phyloP scores from a whole-genome alignment of 2,113 vertebrate species.

The Rhinoderma darwinii region DNA sequence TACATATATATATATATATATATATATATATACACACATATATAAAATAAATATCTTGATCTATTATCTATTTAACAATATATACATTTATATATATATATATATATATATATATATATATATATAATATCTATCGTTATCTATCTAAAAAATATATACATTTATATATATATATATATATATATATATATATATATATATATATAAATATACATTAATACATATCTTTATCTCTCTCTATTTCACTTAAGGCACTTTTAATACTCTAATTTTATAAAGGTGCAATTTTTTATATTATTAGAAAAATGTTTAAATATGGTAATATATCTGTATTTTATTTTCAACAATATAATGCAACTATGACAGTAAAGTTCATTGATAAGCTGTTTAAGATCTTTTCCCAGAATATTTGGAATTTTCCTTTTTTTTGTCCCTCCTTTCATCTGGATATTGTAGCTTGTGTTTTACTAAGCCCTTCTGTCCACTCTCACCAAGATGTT shows the following conservation, averaged over 20 bases:
- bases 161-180: neutral
- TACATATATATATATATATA: neutral
- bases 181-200: neutral
- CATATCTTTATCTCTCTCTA: neutral
- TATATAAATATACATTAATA: neutral
- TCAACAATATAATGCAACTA: neutral
- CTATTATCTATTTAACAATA: too few relatives aligned
- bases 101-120: neutral
- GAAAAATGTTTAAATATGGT: neutral
- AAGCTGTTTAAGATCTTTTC: slow-evolving; percentile 16
- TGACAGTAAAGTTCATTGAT: neutral
- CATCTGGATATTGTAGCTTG: slow-evolving; percentile 19
- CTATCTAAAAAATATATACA: too few relatives aligned
- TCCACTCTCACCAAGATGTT: slow-evolving; percentile 19
- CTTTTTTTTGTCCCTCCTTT: slow-evolving; percentile 5
- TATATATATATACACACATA: neutral
- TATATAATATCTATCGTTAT: too few relatives aligned
- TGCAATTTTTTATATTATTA: neutral
- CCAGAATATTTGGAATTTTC: slow-evolving; percentile 27
- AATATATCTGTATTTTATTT: neutral
- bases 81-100: too few relatives aligned
- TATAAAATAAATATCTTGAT: too few relatives aligned
- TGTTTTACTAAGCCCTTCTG: neutral
- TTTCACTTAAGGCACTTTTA: neutral
- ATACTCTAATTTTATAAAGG: neutral